phyloP scores from a whole-genome alignment of 2,888 invertebrate genomes.

The Uropetala carovei region DNA sequence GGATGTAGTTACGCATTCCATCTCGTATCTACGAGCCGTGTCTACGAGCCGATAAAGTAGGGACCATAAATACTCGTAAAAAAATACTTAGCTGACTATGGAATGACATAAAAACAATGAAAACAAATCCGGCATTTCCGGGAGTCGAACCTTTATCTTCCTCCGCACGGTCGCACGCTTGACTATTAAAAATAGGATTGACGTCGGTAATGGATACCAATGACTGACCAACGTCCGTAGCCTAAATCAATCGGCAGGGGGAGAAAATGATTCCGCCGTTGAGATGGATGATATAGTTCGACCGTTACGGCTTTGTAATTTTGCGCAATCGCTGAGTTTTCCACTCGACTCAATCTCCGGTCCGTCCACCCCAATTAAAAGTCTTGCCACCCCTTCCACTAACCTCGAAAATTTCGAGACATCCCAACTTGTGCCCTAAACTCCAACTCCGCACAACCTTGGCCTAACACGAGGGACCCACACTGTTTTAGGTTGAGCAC shows the following conservation, averaged over 20 bases:
- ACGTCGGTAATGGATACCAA: background rate
- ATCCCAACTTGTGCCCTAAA: background rate
- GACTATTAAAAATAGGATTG: background rate
- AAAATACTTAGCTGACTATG: background rate
- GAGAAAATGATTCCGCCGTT: background rate
- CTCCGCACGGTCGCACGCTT: background rate
- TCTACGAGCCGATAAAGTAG: no score
- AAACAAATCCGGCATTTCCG: background rate
- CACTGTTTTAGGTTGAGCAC: no score
- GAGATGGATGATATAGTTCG: background rate
- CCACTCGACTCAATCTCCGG: background rate
- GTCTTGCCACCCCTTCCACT: background rate
- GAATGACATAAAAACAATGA: background rate
- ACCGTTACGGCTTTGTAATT: background rate
- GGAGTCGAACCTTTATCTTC: background rate
- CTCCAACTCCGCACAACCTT: constrained; percentile 3
- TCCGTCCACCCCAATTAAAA: constrained; percentile 3
- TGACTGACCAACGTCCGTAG: background rate
- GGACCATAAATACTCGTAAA: background rate
- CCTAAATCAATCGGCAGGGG: background rate
- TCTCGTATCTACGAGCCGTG: background rate
- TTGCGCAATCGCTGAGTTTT: background rate
- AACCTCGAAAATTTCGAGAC: background rate
- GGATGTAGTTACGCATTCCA: background rate
- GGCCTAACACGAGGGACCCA: constrained; percentile 2